These are phyloP conservation scores for Bovichtus diacanthus DNA, from an alignment of 2,797 vertebrate genomes.

Conservation along the genomic window DNA sequence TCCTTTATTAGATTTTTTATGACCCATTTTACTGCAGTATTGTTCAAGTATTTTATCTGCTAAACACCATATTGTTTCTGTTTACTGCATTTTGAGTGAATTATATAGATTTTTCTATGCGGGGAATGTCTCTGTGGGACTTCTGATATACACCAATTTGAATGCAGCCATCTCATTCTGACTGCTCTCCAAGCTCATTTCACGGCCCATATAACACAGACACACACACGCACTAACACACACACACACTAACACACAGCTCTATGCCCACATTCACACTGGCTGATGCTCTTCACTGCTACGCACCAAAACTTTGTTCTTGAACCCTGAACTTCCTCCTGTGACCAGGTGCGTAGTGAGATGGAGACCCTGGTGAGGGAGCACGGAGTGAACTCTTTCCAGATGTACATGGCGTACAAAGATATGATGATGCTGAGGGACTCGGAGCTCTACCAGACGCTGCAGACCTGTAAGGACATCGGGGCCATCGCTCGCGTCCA, in stretches of 20 bases:
- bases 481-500: slow-evolving; percentile 81
- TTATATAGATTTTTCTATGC: slow-evolving; percentile 3
- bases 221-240: slow-evolving; percentile 24
- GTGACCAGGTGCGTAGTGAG: slow-evolving; percentile 89
- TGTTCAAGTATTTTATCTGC: not conserved
- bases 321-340: slow-evolving; percentile 22
- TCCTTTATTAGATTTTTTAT: slow-evolving; percentile 8
- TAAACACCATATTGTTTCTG: not conserved
- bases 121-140: slow-evolving; percentile 6
- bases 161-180: slow-evolving; percentile 46
- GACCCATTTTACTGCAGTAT: not conserved
- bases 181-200: slow-evolving; percentile 64
- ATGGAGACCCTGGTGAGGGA: slow-evolving; percentile 96
- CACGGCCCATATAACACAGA: slow-evolving; percentile 65
- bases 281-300: not conserved
- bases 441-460: slow-evolving; percentile 78
- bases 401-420: slow-evolving; percentile 85
- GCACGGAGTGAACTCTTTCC: slow-evolving; percentile 86
- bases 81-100: slow-evolving; percentile 21
- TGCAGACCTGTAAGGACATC: slow-evolving; percentile 83
- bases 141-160: slow-evolving; percentile 17
- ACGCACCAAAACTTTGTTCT: not conserved
- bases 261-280: slow-evolving; percentile 2
- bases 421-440: slow-evolving; percentile 82
- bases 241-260: slow-evolving; percentile 6